Evolutionary conservation across 37 sponge, comb jelly and placozoan genomes (phyloP).

Genomic region (Haliclona indistincta): DNA sequence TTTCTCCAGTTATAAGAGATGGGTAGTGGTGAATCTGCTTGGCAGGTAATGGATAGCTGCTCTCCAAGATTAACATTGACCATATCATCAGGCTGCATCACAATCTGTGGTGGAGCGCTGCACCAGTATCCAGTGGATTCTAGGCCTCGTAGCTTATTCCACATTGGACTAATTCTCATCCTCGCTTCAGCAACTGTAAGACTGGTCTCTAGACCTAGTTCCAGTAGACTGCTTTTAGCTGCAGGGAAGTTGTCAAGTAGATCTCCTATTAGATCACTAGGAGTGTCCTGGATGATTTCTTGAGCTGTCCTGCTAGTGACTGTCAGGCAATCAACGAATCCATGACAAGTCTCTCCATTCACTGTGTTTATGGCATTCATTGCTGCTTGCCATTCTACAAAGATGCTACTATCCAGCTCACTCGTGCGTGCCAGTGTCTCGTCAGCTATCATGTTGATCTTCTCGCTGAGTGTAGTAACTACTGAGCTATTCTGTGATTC

Average conservation of each 20-base stretch:
- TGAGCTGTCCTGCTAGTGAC: not conserved
- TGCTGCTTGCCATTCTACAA: slow-evolving; percentile 36
- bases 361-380: slow-evolving; percentile 7
- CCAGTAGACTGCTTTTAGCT: not conserved
- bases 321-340: slow-evolving; percentile 35
- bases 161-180: too few species aligned
- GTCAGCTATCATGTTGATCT: not conserved
- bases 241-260: not conserved
- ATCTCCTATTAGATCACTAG: not conserved
- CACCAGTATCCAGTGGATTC: slow-evolving; percentile 32
- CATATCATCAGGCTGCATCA: not conserved
- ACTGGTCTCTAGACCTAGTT: too few species aligned
- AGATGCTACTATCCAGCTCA: not conserved
- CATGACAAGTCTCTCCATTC: slow-evolving; percentile 4
- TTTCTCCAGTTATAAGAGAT: slow-evolving; percentile 23
- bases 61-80: slow-evolving; percentile 1
- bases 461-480: not conserved
- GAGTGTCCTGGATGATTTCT: not conserved
- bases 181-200: too few species aligned
- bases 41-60: not conserved
- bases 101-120: slow-evolving; percentile 8
- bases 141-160: not conserved
- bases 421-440: not conserved
- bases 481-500: not conserved
- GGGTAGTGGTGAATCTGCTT: not conserved